Base-by-base conservation (phyloP, 2,888 invertebrate genomes). In the Lepeophtheirus nordmannii region DNA sequence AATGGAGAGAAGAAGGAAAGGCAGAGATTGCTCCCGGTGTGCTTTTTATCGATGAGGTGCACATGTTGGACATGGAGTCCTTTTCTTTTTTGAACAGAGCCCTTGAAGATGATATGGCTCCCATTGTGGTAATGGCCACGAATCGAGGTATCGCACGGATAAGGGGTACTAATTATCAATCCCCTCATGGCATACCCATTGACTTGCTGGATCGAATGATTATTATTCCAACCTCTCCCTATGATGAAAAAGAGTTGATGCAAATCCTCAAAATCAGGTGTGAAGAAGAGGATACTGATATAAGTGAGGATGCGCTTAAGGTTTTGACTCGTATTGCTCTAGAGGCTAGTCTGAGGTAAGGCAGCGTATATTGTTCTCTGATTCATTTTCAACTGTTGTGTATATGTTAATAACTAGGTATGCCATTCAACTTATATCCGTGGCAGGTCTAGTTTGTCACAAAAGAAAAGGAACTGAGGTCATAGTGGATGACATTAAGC, bases 1-100 rank as follows among this genome's bases (percentile, higher is more conserved):
- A 98, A 75, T 98, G 98, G 98, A 81, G 96, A 23, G 98, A 99
- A 75, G 98, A 99, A 75, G 97, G 97, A 1, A 99, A 98, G 75
- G 96, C 98, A 0, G 96, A 96, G 77, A 93, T 99, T 73, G 91
- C 96, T 41, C 97, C 98, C 0, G 98, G 98, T 0, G 97, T 96
- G 1, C 78, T 97, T 1, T 97, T 97, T 73, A 87, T 97, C 70
- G 96, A 97, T 74, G 96, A 97, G 80, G 87, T 91, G 0, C 98
- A 99, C 75, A 97, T 98, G 96, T 78, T 99, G 70, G 98, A 98
- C 75, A 92, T 98, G 58, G 98, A 99, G 75, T 98, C 97, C 74
- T 98, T 98, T 78, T 97, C 97, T 0, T 98, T 88, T 76, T 79
- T 98, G 10, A 99, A 99, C 78, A 84, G 98, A 8, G 97, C 97